These are phyloP conservation scores for Corythucha ciliata DNA, from an alignment of 2,888 invertebrate species.

Conservation along the genomic window DNA sequence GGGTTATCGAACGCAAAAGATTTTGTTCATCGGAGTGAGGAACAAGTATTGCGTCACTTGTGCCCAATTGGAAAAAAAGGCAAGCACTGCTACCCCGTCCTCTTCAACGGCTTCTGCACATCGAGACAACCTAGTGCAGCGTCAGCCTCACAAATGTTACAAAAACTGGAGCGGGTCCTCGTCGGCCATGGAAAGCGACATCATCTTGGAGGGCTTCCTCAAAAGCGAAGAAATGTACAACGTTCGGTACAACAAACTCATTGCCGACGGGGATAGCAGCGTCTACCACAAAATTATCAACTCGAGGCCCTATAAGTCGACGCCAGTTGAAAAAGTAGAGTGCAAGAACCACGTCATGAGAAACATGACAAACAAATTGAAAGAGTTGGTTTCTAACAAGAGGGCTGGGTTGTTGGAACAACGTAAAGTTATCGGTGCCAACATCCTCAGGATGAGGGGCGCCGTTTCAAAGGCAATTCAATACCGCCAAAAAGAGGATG, in stretches of 20 bases:
- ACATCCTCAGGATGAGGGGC: too few species aligned
- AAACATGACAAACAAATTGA: slow-evolving; percentile 24
- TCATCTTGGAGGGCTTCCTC: slow-evolving; percentile 37
- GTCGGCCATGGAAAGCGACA: slow-evolving; percentile 35
- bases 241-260: slow-evolving; percentile 7
- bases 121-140: too few species aligned
- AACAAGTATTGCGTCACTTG: slow-evolving; percentile 39
- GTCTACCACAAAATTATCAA: slow-evolving; percentile 30
- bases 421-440: too few species aligned
- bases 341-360: slow-evolving; percentile 37
- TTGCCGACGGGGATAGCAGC: slow-evolving; percentile 1
- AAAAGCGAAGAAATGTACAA: slow-evolving; percentile 38
- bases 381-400: slow-evolving; percentile 5
- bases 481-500: too few species aligned
- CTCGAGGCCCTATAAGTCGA: slow-evolving; percentile 33
- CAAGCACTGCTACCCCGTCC: slow-evolving; percentile 20
- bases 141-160: slow-evolving; percentile 37
- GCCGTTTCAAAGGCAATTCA: too few species aligned
- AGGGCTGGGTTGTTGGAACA: too few species aligned
- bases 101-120: too few species aligned
- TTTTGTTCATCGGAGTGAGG: slow-evolving; percentile 37
- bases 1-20: slow-evolving; percentile 31
- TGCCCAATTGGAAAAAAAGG: slow-evolving; percentile 32
- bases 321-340: slow-evolving; percentile 37
- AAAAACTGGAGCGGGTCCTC: slow-evolving; percentile 39